Percentiles rank a stretch among this genome's conserved stretches.
These are phyloP conservation scores for Neoaliturus tenellus DNA, from an alignment of 2,888 invertebrate species.

Conservation along the genomic window DNA sequence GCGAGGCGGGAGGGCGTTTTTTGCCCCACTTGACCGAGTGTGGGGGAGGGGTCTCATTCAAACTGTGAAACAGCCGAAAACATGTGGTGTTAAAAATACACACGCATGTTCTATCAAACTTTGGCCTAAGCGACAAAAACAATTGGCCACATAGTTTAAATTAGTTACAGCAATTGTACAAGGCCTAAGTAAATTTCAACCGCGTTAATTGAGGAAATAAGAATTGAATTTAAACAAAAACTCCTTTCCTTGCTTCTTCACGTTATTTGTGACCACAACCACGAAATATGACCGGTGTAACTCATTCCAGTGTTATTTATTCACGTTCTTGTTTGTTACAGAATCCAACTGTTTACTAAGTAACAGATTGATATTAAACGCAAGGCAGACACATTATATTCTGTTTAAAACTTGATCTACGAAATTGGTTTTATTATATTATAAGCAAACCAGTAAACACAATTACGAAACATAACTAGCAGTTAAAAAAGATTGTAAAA, in stretches of 20 bases:
- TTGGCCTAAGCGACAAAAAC: neutral
- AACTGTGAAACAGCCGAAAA: neutral
- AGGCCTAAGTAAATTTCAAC: no score
- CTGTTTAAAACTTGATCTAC: no score
- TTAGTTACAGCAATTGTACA: no score
- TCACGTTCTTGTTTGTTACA: neutral
- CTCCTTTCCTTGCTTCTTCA: neutral
- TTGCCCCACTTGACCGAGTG: neutral
- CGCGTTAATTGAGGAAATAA: neutral
- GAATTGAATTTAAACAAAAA: neutral
- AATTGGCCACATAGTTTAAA: no score
- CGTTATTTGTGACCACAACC: neutral
- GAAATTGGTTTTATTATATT: no score
- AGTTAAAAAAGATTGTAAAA: no score
- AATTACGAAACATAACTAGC: no score
- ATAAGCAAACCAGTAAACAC: no score
- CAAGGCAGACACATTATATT: no score
- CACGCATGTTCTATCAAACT: neutral
- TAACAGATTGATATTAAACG: no score
- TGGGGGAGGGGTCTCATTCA: neutral
- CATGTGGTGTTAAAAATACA: neutral
- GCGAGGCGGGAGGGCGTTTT: constrained; percentile 14
- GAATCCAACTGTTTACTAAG: no score
- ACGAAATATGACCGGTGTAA: neutral
- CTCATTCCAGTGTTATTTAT: neutral